phyloP scores from a whole-genome alignment of 2,113 vertebrate species.

The Manacus vitellinus region DNA sequence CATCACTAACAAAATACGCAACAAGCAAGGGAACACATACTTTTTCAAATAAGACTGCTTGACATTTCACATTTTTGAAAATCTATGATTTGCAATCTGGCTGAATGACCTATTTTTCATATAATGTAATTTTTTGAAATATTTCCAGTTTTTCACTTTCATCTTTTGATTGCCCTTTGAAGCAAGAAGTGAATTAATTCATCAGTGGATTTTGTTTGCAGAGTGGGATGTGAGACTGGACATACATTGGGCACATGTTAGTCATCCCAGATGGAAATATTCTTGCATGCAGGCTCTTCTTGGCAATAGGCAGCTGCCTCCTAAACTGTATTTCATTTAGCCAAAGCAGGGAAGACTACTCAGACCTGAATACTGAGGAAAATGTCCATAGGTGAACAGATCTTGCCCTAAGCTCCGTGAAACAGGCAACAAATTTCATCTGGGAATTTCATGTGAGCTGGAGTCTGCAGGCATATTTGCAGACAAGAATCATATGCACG shows the following conservation, averaged over 20 bases:
- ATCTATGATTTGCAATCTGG: slow-evolving; percentile 8
- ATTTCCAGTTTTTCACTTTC: slow-evolving; percentile 52
- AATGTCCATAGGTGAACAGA: slow-evolving; percentile 39
- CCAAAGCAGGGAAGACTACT: slow-evolving; percentile 55
- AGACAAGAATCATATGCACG: neutral
- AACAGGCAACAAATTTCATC: neutral
- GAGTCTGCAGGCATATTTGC: neutral
- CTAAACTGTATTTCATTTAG: neutral
- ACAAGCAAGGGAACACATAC: neutral
- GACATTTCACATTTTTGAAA: slow-evolving; percentile 40
- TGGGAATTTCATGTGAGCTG: neutral
- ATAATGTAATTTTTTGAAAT: slow-evolving; percentile 39
- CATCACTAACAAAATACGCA: slow-evolving; percentile 32
- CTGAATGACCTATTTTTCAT: slow-evolving; percentile 37
- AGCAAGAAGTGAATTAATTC: slow-evolving; percentile 49
- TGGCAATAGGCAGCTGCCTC: slow-evolving; percentile 51
- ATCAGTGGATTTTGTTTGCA: slow-evolving; percentile 46
- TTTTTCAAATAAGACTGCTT: slow-evolving; percentile 13
- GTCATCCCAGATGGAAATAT: slow-evolving; percentile 63
- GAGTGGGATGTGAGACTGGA: slow-evolving; percentile 54
- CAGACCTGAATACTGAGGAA: neutral
- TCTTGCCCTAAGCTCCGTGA: neutral
- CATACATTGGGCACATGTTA: slow-evolving; percentile 33
- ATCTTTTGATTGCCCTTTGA: slow-evolving; percentile 51
- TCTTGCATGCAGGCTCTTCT: slow-evolving; percentile 24